Percentiles rank a stretch among this genome's conserved stretches.
Conservation (phyloP, 2,888 invertebrate genomes). For the Onthophagus sagittarius region DNA sequence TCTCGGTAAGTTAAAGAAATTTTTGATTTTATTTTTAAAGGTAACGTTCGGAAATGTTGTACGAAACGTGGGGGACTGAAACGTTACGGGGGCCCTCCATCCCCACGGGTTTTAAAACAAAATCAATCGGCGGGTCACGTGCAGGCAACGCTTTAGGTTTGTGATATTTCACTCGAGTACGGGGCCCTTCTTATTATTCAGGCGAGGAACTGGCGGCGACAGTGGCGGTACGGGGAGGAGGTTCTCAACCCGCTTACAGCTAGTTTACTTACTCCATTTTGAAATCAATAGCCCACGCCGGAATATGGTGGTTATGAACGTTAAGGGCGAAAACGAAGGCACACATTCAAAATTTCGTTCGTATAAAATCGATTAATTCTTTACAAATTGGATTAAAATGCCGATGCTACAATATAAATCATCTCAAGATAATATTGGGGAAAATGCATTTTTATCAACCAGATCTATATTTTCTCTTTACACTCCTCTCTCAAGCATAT, state of each 20-base stretch:
- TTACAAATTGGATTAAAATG: no score
- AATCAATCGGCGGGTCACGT: slow-evolving; percentile 51
- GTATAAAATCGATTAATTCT: no score
- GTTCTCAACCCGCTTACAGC: slow-evolving; percentile 36
- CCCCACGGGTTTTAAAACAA: slow-evolving; percentile 46
- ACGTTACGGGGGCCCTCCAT: background rate
- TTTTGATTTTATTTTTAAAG: no score
- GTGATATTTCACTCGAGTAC: slow-evolving; percentile 49
- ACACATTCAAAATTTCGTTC: background rate
- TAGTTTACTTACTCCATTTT: slow-evolving; percentile 38
- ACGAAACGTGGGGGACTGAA: background rate
- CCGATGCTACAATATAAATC: background rate
- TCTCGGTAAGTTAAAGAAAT: no score
- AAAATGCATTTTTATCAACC: background rate
- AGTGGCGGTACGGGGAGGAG: slow-evolving; percentile 33
- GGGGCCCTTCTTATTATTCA: slow-evolving; percentile 16
- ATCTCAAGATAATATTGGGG: background rate
- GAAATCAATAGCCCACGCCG: slow-evolving; percentile 34
- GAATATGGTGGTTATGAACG: slow-evolving; percentile 20
- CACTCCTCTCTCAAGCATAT: background rate
- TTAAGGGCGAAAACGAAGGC: background rate
- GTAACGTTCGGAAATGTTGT: background rate
- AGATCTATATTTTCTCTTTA: background rate
- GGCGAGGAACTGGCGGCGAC: slow-evolving; percentile 26
- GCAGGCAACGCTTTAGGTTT: slow-evolving; percentile 50